Conservation (phyloP, 1,140 invertebrate genomes). For the Diachasmimorpha longicaudata region DNA sequence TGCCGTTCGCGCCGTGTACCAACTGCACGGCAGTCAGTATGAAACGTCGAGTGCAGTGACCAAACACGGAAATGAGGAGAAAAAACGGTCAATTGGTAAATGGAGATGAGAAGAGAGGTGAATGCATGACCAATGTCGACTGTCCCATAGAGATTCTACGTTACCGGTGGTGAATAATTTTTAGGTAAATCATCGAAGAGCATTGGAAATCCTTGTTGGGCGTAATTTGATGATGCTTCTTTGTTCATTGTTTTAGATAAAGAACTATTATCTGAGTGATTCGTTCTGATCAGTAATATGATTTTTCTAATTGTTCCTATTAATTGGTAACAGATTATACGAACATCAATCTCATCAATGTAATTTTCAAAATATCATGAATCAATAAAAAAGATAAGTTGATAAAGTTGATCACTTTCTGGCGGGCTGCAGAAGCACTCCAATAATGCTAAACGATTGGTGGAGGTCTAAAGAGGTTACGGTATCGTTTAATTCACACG, state of each 20-base stretch:
- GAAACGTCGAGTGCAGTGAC: conserved; percentile 35
- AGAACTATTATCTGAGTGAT: no score
- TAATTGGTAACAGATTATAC: no score
- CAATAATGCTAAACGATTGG: not conserved
- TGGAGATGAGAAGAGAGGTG: not conserved
- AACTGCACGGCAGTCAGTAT: conserved; percentile 26
- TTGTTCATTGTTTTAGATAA: no score
- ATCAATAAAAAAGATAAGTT: no score
- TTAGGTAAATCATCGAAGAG: not conserved
- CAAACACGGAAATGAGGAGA: conserved; percentile 16
- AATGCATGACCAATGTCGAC: conserved; percentile 33
- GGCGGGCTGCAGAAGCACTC: not conserved
- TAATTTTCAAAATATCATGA: no score
- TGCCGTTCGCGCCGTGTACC: conserved; percentile 9
- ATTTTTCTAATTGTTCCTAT: no score
- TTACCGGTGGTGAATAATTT: not conserved
- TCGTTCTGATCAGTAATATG: not conserved
- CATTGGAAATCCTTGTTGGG: not conserved
- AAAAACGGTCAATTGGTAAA: not conserved
- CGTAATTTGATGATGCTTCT: no score
- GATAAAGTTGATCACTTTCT: not conserved
- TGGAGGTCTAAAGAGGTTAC: not conserved
- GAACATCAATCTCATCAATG: no score
- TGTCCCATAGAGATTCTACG: conserved; percentile 44
- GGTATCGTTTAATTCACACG: not conserved